Base-by-base conservation (phyloP, 1,140 invertebrate genomes). In the Eurosta solidaginis region DNA sequence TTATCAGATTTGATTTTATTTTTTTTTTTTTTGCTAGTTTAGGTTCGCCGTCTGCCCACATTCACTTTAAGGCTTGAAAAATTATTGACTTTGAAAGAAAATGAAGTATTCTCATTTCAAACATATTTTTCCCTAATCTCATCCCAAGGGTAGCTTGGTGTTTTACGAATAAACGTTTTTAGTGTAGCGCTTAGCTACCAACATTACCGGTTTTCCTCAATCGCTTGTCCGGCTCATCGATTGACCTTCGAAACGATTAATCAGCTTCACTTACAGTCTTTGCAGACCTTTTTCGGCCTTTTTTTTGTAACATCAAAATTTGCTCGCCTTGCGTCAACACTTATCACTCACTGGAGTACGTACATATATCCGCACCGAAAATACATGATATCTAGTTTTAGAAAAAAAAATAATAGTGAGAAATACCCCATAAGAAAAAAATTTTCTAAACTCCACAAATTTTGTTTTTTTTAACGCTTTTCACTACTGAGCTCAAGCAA, bases 181-280 rank as follows among this genome's bases (percentile, higher is more conserved):
- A 6, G 12, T 14, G 33, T 20, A 33, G 29, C 33, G 29, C 27
- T 29, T 42, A n/a, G 29, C 4, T 40, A 40, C 6, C 54, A 7
- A 33, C n/a, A 17, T 33, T 63, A 33, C 36, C 4, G 3, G 29
- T 17, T 63, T 33, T 14, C 29, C 14, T 5, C 25, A 33, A 2
- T 63, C 29, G 17, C 12, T 36, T 63, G 59, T 68, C 33, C 33
- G 33, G 59, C 33, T 22, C 33, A 68, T 5, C 33, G 33, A 40
- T 68, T 68, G 59, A 68, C 59, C 36, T 68, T 68, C 20, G 59
- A 29, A 68, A 68, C 59, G 33, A 68, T 68, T 68, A 68, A 68
- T 68, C 59, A 68, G 59, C 59, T 68, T 68, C 59, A 68, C 33
- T 68, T 20, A 68, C 59, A 68, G 59, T 68, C 59, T 68, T 33